A percentile compares a stretch with the other conserved stretches of the same genome.
Conservation (phyloP, 2,888 invertebrate species). For the Lapara coniferarum region DNA sequence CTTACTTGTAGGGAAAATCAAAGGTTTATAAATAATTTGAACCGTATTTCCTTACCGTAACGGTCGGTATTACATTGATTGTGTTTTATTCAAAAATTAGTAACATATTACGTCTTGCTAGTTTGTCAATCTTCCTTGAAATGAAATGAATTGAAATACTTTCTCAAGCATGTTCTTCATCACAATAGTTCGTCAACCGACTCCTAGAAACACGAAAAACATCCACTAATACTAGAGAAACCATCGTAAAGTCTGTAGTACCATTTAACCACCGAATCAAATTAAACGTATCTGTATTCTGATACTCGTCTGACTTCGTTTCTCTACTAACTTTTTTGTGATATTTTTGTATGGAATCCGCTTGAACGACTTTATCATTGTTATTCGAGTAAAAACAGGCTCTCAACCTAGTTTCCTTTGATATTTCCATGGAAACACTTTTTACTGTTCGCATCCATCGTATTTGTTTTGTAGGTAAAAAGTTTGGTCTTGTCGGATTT, state of each 20-base stretch:
- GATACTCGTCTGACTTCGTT: not conserved
- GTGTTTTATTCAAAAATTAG: too few relatives aligned
- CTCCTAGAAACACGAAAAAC: too few relatives aligned
- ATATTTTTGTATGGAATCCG: slow-evolving; percentile 42
- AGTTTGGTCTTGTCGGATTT: not conserved
- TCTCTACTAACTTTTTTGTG: not conserved
- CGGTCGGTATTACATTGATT: too few relatives aligned
- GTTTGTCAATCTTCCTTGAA: too few relatives aligned
- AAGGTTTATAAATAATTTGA: too few relatives aligned
- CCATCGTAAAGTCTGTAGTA: not conserved
- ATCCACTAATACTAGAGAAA: too few relatives aligned
- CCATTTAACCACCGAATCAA: not conserved
- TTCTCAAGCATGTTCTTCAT: too few relatives aligned
- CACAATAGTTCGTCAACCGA: too few relatives aligned
- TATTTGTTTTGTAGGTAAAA: slow-evolving; percentile 1
- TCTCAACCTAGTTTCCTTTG: slow-evolving; percentile 37
- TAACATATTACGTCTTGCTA: too few relatives aligned
- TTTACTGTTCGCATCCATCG: not conserved
- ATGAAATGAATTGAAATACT: too few relatives aligned
- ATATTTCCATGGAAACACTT: slow-evolving; percentile 32
- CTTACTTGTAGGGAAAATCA: too few relatives aligned
- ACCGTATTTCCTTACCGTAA: too few relatives aligned
- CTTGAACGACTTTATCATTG: slow-evolving; percentile 42
- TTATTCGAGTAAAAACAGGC: slow-evolving; percentile 42
- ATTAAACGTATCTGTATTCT: not conserved